Base-by-base conservation (phyloP, 2,113 vertebrate species). In the Phocoena sinus region DNA sequence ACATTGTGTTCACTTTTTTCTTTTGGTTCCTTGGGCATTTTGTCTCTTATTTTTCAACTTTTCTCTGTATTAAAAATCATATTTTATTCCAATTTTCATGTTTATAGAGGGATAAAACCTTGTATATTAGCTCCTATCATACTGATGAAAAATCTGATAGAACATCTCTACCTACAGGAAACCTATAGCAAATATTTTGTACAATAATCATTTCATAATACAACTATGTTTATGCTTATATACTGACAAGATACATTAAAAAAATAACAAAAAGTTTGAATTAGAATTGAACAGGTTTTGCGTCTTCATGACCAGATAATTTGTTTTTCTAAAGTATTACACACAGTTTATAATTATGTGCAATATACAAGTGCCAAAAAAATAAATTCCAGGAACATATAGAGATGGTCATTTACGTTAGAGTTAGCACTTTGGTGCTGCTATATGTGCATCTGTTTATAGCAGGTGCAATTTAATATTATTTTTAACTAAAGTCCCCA, bases 361-460 rank as follows among this genome's bases (percentile, higher is more conserved):
- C 44, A n/a, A 77, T 60, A 93, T 38, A 92, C 14, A 77, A 96
- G 23, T 93, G 83, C 81, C 89, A 89, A 96, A 97, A 92, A 96
- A 89, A 85, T 74, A 96, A 94, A 11, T 90, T 23, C 53, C 90
- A 98, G 73, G 17, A 96, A 73, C 96, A 95, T 97, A 98, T 87
- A 90, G 95, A 94, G 73, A 47, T 95, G 93, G 96, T 94, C 89
- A 96, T 96, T 98, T 96, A n/a, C 96, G 87, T 95, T 94, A n/a
- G n/a, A 96, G 41, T 68, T 98, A 93, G 26, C 79, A 93, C 95
- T 98, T 97, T 85, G 81, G 62, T 96, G 38, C 60, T 95, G 65
- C 31, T 95, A 21, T 67, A 83, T 63, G 53, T 96, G 25, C 89
- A 98, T 98, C 96, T 98, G 84, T 82, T 97, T 96, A 80, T 93